These are phyloP conservation scores for Amphiura filiformis DNA, from an alignment of 35 echinoderm and acorn worm genomes.

Conservation along the genomic window DNA sequence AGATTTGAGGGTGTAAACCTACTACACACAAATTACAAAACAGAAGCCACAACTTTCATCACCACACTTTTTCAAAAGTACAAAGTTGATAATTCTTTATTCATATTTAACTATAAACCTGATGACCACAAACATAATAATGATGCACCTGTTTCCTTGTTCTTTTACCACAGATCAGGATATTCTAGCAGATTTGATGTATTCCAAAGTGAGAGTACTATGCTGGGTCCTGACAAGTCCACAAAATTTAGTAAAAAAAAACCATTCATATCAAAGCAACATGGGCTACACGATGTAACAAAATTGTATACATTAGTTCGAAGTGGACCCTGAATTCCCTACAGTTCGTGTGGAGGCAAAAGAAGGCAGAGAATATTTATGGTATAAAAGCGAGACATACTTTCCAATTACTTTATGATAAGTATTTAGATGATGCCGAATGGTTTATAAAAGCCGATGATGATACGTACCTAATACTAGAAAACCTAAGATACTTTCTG, in stretches of 20 bases:
- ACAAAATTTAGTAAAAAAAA: constrained; percentile 42
- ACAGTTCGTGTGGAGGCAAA: constrained; percentile 58
- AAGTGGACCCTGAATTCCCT: constrained; percentile 59
- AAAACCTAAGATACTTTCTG: constrained; percentile 33
- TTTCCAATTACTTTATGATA: constrained; percentile 58
- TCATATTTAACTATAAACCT: too few relatives aligned
- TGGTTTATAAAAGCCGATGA: constrained; percentile 92
- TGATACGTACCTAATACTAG: constrained; percentile 63
- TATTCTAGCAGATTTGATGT: constrained; percentile 46
- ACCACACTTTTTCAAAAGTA: too few relatives aligned
- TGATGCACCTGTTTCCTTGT: too few relatives aligned
- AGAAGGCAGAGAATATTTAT: constrained; percentile 16
- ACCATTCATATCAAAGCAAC: constrained; percentile 50
- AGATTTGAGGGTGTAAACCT: too few relatives aligned
- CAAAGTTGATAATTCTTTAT: too few relatives aligned
- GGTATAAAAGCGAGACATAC: constrained; percentile 68
- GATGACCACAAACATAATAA: too few relatives aligned
- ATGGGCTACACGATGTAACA: constrained; percentile 66
- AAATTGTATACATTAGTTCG: constrained; percentile 65
- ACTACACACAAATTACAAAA: too few relatives aligned
- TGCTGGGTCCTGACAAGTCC: constrained; percentile 84
- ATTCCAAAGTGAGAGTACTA: constrained; percentile 60
- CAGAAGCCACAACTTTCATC: too few relatives aligned
- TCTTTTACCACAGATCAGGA: too few relatives aligned
- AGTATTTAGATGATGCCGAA: constrained; percentile 76